Conservation (phyloP, 2,797 vertebrate genomes). For the Danio kyathit region DNA sequence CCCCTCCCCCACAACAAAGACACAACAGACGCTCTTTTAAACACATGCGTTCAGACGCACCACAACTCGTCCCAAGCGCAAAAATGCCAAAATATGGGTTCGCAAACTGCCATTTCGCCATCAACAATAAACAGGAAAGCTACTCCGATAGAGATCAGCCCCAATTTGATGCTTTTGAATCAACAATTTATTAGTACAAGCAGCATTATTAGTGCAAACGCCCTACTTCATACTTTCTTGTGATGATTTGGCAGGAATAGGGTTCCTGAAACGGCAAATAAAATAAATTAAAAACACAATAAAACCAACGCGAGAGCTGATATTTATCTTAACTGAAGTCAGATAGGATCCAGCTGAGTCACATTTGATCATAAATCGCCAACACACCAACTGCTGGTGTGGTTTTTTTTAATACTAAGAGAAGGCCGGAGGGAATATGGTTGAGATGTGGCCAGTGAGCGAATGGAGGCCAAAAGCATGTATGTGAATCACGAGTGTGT, state of each 20-base stretch:
- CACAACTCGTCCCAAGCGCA: slow-evolving; percentile 59
- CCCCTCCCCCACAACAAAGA: slow-evolving; percentile 64
- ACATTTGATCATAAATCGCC: slow-evolving; percentile 4
- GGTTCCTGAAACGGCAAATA: slow-evolving; percentile 3
- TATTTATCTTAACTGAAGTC: slow-evolving; percentile 27
- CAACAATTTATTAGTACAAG: background rate
- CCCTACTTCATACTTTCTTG: background rate
- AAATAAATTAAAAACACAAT: slow-evolving; percentile 8
- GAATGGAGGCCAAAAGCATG: slow-evolving; percentile 36
- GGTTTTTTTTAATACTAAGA: background rate
- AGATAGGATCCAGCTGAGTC: slow-evolving; percentile 12
- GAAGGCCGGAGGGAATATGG: background rate
- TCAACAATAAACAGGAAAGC: background rate
- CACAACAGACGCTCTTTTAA: slow-evolving; percentile 55
- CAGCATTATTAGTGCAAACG: slow-evolving; percentile 4
- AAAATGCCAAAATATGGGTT: slow-evolving; percentile 32
- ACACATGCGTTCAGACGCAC: slow-evolving; percentile 61
- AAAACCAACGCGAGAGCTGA: slow-evolving; percentile 13
- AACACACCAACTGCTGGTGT: slow-evolving; percentile 3
- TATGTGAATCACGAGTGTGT: background rate
- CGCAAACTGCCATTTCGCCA: slow-evolving; percentile 46
- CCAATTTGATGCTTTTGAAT: slow-evolving; percentile 1
- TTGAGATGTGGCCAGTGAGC: slow-evolving; percentile 16
- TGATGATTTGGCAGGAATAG: background rate
- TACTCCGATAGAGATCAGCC: background rate